These are phyloP conservation scores for Panthera leo DNA, from an alignment of 2,113 vertebrate species.

Conservation along the genomic window DNA sequence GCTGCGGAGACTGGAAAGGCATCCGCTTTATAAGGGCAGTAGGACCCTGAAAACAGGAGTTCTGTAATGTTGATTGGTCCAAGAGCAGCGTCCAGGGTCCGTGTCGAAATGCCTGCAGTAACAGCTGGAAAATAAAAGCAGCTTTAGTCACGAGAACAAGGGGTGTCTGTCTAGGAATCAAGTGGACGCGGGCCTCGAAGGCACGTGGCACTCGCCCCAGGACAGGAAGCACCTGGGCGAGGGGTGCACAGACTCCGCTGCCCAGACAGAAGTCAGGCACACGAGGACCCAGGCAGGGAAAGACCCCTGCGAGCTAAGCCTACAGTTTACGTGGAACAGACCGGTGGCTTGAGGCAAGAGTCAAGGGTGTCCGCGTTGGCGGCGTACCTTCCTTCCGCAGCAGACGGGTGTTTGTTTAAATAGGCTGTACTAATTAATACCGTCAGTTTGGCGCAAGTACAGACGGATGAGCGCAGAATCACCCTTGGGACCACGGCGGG, in stretches of 20 bases:
- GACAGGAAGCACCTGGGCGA: fast-evolving
- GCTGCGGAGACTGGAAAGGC: background rate
- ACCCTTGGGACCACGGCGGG: fast-evolving
- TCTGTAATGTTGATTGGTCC: fast-evolving
- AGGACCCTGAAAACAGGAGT: background rate
- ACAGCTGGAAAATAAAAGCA: background rate
- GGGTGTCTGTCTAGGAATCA: background rate
- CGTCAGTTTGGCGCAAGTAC: background rate
- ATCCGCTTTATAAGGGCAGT: fast-evolving
- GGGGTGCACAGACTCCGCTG: background rate
- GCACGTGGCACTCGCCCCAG: background rate
- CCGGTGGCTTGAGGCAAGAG: background rate
- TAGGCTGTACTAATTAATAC: background rate
- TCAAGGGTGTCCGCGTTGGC: background rate
- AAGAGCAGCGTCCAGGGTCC: fast-evolving
- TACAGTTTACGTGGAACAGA: background rate
- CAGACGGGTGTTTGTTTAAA: background rate
- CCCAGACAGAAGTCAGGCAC: background rate
- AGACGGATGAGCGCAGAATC: background rate
- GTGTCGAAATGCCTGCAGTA: background rate
- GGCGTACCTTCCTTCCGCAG: background rate
- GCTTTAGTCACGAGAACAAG: no score
- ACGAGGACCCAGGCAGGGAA: background rate
- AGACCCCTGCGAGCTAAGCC: background rate
- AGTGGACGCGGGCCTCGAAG: background rate